phyloP scores from a whole-genome alignment of 2,797 vertebrate genomes.

The Fistularia commersonii region DNA sequence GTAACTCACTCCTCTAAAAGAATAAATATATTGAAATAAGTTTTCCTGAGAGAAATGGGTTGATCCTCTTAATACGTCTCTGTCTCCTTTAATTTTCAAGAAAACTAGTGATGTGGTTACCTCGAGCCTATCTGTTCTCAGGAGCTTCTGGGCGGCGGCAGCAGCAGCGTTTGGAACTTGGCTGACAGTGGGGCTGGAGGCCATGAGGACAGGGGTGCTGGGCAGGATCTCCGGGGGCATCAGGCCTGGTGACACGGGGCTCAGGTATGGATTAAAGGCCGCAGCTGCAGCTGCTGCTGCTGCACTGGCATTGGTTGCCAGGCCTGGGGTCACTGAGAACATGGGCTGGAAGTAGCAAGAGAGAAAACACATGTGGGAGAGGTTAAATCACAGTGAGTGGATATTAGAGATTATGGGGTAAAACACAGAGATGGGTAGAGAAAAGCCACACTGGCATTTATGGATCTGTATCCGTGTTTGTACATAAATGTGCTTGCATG shows the following conservation, averaged over 20 bases:
- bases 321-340: slow-evolving; percentile 90
- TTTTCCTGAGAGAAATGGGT: slow-evolving; percentile 1
- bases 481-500: no score
- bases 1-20: neutral
- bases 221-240: slow-evolving; percentile 89
- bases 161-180: slow-evolving; percentile 84
- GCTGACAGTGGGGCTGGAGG: slow-evolving; percentile 83
- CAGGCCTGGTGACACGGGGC: slow-evolving; percentile 89
- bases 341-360: slow-evolving; percentile 78
- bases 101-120: slow-evolving; percentile 64
- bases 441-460: no score
- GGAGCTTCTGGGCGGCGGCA: slow-evolving; percentile 87
- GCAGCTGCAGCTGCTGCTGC: slow-evolving; percentile 84
- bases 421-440: no score
- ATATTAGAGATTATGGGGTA: no score
- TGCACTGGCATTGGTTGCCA: slow-evolving; percentile 87
- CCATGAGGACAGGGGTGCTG: slow-evolving; percentile 87
- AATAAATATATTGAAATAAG: no score
- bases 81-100: neutral
- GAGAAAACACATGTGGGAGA: neutral
- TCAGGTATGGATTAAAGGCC: slow-evolving; percentile 95
- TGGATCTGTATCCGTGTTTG: no score
- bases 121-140: slow-evolving; percentile 97
- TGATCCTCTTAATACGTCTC: slow-evolving; percentile 6
- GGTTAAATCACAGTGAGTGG: slow-evolving; percentile 1